Evolutionary conservation across 2,797 vertebrate species (phyloP).

Genomic region (Phrynocephalus forsythii): DNA sequence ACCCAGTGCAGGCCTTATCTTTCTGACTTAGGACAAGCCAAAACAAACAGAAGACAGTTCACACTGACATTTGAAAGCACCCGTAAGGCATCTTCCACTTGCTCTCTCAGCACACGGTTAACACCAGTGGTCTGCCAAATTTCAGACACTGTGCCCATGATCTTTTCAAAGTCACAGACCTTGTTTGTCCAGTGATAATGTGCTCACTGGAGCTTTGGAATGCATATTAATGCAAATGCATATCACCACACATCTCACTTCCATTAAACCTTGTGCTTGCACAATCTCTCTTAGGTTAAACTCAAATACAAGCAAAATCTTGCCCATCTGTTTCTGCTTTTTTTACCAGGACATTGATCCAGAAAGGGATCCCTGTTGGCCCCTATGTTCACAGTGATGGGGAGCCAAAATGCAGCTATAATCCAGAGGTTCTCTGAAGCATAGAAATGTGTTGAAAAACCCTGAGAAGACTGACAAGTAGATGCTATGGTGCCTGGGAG

Average conservation of each 20-base stretch:
- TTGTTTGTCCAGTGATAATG: neutral
- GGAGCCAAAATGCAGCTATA: constrained; percentile 12
- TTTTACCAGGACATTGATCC: constrained; percentile 1
- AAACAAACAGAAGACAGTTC: neutral
- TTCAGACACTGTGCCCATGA: neutral
- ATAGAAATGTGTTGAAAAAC: too few species aligned
- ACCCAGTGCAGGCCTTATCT: neutral
- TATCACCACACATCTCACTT: neutral
- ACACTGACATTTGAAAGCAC: neutral
- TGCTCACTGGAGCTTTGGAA: neutral
- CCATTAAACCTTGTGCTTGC: too few species aligned
- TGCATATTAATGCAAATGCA: neutral
- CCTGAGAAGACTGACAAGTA: neutral
- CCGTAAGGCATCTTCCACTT: too few species aligned
- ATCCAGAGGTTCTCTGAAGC: neutral
- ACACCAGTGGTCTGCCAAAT: neutral
- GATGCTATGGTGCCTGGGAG: neutral
- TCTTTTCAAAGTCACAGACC: neutral
- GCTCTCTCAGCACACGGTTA: neutral
- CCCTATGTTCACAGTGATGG: neutral
- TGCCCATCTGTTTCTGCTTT: neutral
- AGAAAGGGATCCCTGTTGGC: neutral
- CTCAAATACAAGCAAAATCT: neutral
- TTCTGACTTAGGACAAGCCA: neutral
- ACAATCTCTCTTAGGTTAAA: neutral